A percentile compares a stretch with the other conserved stretches of the same genome.
phyloP scores from a whole-genome alignment of 2,113 vertebrate species.

The Puffinus mauretanicus region DNA sequence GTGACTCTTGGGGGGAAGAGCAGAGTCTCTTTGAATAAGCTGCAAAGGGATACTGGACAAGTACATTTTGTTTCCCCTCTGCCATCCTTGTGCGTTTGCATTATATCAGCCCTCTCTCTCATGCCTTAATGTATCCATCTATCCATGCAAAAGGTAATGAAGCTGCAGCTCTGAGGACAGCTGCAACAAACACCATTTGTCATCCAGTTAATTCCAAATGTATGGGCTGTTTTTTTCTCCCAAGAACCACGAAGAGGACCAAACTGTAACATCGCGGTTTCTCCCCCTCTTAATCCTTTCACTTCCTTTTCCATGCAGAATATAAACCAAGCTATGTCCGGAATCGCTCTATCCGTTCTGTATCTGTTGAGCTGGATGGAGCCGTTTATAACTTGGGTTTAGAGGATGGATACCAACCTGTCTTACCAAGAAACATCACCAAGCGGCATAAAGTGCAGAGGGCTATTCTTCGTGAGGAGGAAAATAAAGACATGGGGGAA shows the following conservation, averaged over 20 bases:
- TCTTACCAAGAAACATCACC: constrained; percentile 76
- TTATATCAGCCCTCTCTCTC: not conserved
- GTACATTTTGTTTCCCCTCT: not conserved
- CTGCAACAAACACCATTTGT: not conserved
- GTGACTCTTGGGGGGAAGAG: not conserved
- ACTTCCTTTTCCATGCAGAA: constrained; percentile 63
- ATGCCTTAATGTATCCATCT: not conserved
- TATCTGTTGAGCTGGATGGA: constrained; percentile 78
- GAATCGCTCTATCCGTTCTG: constrained; percentile 84
- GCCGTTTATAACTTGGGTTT: constrained; percentile 76
- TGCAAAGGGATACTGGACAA: too few species aligned
- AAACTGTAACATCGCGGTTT: not conserved
- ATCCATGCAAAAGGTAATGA: not conserved
- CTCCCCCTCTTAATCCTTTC: not conserved
- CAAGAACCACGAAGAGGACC: not conserved
- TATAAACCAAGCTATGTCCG: constrained; percentile 78
- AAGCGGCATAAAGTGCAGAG: constrained; percentile 59
- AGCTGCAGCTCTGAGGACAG: not conserved
- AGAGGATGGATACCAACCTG: constrained; percentile 73
- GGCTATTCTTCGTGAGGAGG: constrained; percentile 47
- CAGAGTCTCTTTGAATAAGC: not conserved
- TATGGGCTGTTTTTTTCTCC: not conserved
- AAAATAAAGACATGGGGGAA: constrained; percentile 79
- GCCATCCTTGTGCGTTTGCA: not conserved
- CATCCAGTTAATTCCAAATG: not conserved